Evolutionary conservation across 2,888 invertebrate genomes (phyloP).

Genomic region (Euclidia mi): DNA sequence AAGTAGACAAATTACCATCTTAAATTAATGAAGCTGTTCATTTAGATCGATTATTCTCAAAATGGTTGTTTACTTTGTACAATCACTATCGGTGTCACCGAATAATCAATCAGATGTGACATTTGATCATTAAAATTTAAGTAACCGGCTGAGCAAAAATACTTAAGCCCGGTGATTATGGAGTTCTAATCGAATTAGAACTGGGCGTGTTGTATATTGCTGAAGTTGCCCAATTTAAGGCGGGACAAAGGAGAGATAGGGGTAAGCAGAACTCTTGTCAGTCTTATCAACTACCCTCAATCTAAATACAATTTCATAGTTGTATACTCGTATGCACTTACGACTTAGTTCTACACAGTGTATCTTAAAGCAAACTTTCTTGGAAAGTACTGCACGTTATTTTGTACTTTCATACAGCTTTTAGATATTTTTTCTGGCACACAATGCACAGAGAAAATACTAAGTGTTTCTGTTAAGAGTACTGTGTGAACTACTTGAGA

Average conservation of each 20-base stretch:
- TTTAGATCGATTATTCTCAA: slow-evolving; percentile 32
- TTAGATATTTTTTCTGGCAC: no score
- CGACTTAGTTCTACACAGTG: slow-evolving; percentile 13
- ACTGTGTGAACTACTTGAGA: no score
- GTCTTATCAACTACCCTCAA: slow-evolving; percentile 42
- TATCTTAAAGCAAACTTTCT: slow-evolving; percentile 31
- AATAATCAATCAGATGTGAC: slow-evolving; percentile 39
- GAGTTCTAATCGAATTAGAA: no score
- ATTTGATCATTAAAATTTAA: slow-evolving; percentile 29
- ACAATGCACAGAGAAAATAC: neutral
- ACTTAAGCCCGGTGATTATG: no score
- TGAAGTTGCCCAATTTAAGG: slow-evolving; percentile 34
- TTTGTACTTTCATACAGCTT: slow-evolving; percentile 5
- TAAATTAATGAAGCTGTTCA: neutral
- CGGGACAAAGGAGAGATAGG: slow-evolving; percentile 41
- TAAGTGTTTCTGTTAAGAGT: neutral
- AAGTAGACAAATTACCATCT: no score
- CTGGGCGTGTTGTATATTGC: slow-evolving; percentile 31
- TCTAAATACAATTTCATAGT: slow-evolving; percentile 44
- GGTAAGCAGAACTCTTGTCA: slow-evolving; percentile 38
- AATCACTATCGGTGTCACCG: slow-evolving; percentile 15
- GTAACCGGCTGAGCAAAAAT: slow-evolving; percentile 25
- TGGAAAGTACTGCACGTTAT: slow-evolving; percentile 17
- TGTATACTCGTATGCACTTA: slow-evolving; percentile 39
- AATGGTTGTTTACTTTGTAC: slow-evolving; percentile 16